Conservation (phyloP, 2,113 vertebrate genomes). For the Columbina picui region DNA sequence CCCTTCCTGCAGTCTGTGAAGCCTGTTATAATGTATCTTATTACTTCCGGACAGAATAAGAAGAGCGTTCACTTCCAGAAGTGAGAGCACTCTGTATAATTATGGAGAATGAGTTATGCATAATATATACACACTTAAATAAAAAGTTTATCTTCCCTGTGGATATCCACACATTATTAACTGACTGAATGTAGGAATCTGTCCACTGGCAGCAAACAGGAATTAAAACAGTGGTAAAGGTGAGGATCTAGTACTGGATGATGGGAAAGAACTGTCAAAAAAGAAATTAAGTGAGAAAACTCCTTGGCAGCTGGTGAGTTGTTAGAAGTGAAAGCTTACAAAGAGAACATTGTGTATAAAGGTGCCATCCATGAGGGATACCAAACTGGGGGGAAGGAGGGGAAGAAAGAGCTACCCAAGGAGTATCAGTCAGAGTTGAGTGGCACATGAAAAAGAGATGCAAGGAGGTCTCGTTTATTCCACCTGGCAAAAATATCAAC, state of each 20-base stretch:
- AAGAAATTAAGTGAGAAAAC: background rate
- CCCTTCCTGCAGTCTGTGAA: background rate
- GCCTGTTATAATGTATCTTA: background rate
- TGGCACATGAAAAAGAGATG: background rate
- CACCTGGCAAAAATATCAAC: background rate
- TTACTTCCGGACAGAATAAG: background rate
- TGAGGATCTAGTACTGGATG: background rate
- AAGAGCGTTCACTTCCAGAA: conserved; percentile 54
- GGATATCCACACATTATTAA: background rate
- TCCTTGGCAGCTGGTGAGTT: background rate
- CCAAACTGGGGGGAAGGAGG: fast-evolving
- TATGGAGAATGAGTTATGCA: conserved; percentile 26
- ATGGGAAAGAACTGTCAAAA: background rate
- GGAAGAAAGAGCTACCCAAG: background rate
- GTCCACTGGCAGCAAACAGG: background rate
- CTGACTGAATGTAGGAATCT: background rate
- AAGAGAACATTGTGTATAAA: background rate
- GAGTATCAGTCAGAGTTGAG: background rate
- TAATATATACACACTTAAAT: conserved; percentile 8
- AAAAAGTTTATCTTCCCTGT: background rate
- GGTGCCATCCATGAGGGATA: background rate
- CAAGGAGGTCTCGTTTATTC: background rate
- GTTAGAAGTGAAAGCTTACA: background rate
- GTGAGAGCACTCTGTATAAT: conserved; percentile 31
- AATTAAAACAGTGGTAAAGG: background rate